These are phyloP conservation scores for Charadrius vociferus DNA, from an alignment of 2,113 vertebrate genomes.

Conservation along the genomic window DNA sequence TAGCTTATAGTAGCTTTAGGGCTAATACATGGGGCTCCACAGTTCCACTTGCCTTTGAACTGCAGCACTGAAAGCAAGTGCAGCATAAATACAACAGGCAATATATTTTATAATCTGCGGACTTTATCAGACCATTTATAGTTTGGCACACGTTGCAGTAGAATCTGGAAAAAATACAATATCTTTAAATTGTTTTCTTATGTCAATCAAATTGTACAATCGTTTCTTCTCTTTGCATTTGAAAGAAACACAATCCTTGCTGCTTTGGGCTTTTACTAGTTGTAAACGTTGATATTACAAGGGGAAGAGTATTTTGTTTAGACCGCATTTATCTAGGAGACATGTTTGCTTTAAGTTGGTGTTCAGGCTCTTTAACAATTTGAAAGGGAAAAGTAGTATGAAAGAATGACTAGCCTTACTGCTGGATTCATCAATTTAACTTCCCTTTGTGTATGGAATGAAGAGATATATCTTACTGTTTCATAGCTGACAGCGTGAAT, in stretches of 20 bases:
- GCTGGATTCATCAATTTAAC: conserved; percentile 19
- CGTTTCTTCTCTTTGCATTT: background rate
- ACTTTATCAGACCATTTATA: conserved; percentile 36
- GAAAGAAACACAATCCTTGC: background rate
- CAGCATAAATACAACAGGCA: conserved; percentile 40
- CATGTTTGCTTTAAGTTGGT: background rate
- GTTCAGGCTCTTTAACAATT: background rate
- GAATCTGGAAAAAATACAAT: background rate
- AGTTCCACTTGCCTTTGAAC: conserved; percentile 48
- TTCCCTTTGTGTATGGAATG: conserved; percentile 28
- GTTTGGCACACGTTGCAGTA: background rate
- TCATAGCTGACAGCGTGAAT: conserved; percentile 30
- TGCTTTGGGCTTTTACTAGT: conserved; percentile 31
- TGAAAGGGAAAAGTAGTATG: background rate
- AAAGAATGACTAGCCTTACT: background rate
- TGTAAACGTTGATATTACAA: conserved; percentile 35
- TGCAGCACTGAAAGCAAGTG: conserved; percentile 34
- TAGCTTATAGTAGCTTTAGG: conserved; percentile 42
- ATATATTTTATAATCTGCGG: conserved; percentile 39
- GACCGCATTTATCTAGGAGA: background rate
- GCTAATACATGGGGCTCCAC: conserved; percentile 19
- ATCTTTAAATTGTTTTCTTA: conserved; percentile 16
- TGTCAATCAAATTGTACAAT: background rate
- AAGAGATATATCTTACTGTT: conserved; percentile 32
- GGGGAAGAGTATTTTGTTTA: conserved; percentile 42